Evolutionary conservation across 2,113 vertebrate genomes (phyloP).

Genomic region (Dromaius novaehollandiae): DNA sequence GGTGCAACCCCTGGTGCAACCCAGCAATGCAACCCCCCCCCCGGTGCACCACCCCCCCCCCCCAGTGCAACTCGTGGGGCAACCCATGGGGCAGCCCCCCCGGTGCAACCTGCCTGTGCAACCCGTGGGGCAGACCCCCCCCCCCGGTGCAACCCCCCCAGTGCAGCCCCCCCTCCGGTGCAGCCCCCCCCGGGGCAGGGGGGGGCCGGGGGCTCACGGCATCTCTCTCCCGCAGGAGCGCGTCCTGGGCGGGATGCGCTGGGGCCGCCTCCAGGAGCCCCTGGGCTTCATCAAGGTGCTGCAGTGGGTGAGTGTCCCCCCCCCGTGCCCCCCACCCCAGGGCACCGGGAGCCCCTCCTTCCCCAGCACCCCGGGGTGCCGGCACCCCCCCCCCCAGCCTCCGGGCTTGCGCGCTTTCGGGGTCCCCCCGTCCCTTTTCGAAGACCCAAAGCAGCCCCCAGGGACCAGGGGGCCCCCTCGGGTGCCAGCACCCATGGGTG

Average conservation of each 20-base stretch:
- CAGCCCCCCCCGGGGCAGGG: too few relatives aligned
- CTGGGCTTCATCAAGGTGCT: constrained; percentile 91
- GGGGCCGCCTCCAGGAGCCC: constrained; percentile 88
- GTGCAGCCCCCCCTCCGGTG: too few relatives aligned
- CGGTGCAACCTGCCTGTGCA: too few relatives aligned
- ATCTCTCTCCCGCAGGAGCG: constrained; percentile 70
- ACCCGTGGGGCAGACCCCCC: too few relatives aligned
- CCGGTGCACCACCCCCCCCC: too few relatives aligned
- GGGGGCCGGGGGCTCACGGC: neutral
- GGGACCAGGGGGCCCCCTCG: too few relatives aligned
- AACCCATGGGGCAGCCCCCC: too few relatives aligned
- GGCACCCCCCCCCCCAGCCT: neutral
- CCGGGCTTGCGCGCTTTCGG: neutral
- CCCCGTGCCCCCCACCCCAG: neutral
- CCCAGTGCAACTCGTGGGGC: too few relatives aligned
- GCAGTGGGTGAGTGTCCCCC: constrained; percentile 86
- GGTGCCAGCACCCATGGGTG: neutral
- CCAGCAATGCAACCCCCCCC: too few relatives aligned
- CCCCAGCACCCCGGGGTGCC: neutral
- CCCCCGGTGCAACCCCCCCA: neutral
- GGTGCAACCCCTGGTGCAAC: too few relatives aligned
- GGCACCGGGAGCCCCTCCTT: neutral
- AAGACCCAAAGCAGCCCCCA: fast-evolving
- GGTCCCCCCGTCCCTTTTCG: neutral
- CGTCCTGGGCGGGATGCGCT: constrained; percentile 78